These are phyloP conservation scores for Zosterops hypoxanthus DNA, from an alignment of 2,113 vertebrate genomes.

Conservation along the genomic window DNA sequence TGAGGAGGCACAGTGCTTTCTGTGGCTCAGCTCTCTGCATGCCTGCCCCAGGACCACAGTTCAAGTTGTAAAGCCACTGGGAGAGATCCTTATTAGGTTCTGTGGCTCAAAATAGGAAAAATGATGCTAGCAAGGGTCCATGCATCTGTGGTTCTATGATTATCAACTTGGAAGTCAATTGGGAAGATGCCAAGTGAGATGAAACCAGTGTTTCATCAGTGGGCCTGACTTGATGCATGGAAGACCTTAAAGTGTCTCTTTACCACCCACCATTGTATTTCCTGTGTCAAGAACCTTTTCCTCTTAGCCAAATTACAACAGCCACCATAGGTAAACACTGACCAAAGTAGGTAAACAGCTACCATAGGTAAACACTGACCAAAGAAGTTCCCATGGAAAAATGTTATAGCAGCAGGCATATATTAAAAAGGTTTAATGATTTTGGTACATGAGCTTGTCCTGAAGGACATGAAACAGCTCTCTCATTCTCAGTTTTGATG, in stretches of 20 bases:
- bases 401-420: neutral
- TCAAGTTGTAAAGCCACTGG: neutral
- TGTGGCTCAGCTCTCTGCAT: neutral
- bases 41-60: neutral
- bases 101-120: fast-evolving
- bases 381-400: neutral
- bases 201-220: neutral
- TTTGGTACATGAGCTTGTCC: neutral
- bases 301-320: neutral
- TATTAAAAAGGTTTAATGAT: neutral
- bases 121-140: neutral
- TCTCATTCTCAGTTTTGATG: neutral
- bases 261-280: fast-evolving
- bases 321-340: neutral
- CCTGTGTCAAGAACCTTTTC: neutral
- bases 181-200: neutral
- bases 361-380: neutral
- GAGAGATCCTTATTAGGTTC: neutral
- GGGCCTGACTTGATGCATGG: neutral
- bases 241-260: neutral
- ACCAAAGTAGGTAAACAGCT: neutral
- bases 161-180: neutral
- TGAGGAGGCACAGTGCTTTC: neutral
- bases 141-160: neutral
- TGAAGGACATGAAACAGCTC: neutral